phyloP scores from a whole-genome alignment of 1,140 invertebrate species.

The Melitaea cinxia region DNA sequence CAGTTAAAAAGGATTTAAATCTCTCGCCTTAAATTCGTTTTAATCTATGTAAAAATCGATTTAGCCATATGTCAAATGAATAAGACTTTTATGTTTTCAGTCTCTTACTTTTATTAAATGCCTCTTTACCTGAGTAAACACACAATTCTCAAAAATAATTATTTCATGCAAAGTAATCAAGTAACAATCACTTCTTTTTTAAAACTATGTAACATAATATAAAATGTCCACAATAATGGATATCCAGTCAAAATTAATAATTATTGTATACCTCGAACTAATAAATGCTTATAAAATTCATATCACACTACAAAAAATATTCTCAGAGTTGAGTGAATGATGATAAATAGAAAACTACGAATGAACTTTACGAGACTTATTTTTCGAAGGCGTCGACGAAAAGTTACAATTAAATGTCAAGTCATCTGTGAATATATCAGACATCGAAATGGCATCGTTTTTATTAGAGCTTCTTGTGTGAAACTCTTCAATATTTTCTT shows the following conservation, averaged over 20 bases:
- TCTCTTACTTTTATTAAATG: conserved; percentile 50
- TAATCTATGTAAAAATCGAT: no score
- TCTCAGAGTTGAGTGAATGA: conserved; percentile 7
- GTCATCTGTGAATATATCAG: conserved; percentile 74
- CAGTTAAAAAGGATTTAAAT: no score
- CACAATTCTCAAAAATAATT: conserved; percentile 54
- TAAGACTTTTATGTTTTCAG: conserved; percentile 12
- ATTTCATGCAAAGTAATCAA: conserved; percentile 47
- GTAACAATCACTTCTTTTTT: conserved; percentile 20
- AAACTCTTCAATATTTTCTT: conserved; percentile 66
- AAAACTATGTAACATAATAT: conserved; percentile 39
- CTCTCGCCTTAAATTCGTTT: no score
- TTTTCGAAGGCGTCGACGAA: conserved; percentile 78
- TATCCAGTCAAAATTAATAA: conserved; percentile 47
- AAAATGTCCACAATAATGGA: conserved; percentile 62
- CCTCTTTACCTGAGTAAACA: conserved; percentile 60
- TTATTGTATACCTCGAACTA: conserved; percentile 36
- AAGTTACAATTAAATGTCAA: conserved; percentile 77
- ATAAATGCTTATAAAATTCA: conserved; percentile 61
- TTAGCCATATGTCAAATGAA: neutral
- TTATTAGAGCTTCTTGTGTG: conserved; percentile 49
- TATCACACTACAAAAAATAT: conserved; percentile 30
- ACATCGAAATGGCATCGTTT: conserved; percentile 72
- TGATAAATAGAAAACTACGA: conserved; percentile 37
- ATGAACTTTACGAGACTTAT: conserved; percentile 60